Percentiles rank a stretch among this genome's conserved stretches.
These are phyloP conservation scores for Bradypodion pumilum DNA, from an alignment of 2,797 vertebrate genomes.

Conservation along the genomic window DNA sequence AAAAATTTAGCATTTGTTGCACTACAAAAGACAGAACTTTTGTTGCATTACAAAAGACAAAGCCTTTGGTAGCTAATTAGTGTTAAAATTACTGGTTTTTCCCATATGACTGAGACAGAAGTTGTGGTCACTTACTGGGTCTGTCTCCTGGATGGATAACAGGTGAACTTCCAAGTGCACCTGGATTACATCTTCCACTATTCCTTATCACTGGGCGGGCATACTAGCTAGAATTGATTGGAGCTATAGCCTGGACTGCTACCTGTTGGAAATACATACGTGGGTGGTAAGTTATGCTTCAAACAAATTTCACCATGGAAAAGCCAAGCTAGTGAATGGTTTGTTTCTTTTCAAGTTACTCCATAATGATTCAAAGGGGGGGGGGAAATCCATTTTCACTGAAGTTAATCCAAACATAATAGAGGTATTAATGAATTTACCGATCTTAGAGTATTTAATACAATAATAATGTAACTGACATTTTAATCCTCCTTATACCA, in stretches of 20 bases:
- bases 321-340: background rate
- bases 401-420: slow-evolving; percentile 38
- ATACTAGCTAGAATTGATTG: background rate
- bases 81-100: too few species aligned
- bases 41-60: too few species aligned
- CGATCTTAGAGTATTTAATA: slow-evolving; percentile 28
- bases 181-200: background rate
- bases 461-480: background rate
- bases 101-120: too few species aligned
- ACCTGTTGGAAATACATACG: background rate
- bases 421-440: background rate
- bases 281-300: background rate
- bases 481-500: background rate
- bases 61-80: too few species aligned
- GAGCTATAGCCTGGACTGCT: background rate
- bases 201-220: background rate
- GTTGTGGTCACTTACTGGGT: too few species aligned
- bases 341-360: slow-evolving; percentile 10
- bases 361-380: slow-evolving; percentile 28
- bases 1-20: too few species aligned
- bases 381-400: accelerated
- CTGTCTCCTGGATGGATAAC: too few species aligned
- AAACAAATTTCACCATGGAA: background rate
- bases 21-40: too few species aligned
- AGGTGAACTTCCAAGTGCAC: background rate